Evolutionary conservation across 2,888 invertebrate genomes (phyloP), one percentile per base, ranked within the genome.

Genomic region (Theodoxus fluviatilis): DNA sequence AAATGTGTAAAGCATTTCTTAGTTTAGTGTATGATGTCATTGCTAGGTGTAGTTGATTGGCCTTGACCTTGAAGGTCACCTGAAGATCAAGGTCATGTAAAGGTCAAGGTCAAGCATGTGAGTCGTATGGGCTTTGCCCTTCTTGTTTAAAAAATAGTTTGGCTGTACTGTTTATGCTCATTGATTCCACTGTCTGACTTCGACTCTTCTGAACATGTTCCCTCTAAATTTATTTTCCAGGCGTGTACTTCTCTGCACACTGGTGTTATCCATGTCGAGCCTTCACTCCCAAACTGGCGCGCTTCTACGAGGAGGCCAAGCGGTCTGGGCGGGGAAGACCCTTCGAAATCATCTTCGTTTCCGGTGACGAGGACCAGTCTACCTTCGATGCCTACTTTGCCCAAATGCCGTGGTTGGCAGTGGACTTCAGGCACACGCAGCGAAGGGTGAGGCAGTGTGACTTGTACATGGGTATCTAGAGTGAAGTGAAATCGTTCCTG

Each of bases 321-420:
- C 47, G 33, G 25, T 25, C 6, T 2, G 65, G 57, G 18, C 35
- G 59, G 37, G n/a, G n/a, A n/a, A n/a, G n/a, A n/a, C 47, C 49
- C 43, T 68, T 69, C 43, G 72, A 74, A 43, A 63, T 74, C 18
- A 37, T 74, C 40, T 72, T 67, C 61, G 52, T 74, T 61, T 72
- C 71, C 49, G 67, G 69, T 9, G 74, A 74, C 67, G 59, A 67
- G 49, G 61, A 68, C 33, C 49, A 72, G 61, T 18, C 38, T 22
- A 63, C 69, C 33, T 74, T 67, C 52, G 33, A 63, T 4, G 40
- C 67, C n/a, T 74, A 74, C 68, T 71, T 69, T 31, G 37, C 67
- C 7, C 63, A 71, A 18, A 74, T 74, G 74, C 74, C 74, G 1
- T 74, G 74, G 74, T 67, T 38, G 15, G 69, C 74, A 1, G 47